Base-by-base conservation (phyloP, 1,140 invertebrate genomes). In the Magallana gigas region DNA sequence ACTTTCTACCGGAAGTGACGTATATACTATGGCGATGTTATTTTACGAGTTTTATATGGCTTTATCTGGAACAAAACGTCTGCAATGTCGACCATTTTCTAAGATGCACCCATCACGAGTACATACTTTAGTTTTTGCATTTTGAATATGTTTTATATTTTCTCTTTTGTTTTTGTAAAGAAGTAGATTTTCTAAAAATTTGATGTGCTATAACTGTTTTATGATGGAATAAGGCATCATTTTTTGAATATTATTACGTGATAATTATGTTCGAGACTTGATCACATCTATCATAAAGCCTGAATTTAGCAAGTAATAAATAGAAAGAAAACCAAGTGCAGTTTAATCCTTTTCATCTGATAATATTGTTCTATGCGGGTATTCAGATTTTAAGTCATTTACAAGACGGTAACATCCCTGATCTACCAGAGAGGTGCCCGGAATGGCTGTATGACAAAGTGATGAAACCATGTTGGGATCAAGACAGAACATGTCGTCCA, bases 21-120 rank as follows among this genome's bases (percentile, higher is more conserved):
- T 85, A 18, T 85, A 85, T 56, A 85, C 64, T 29, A 8, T 85
- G 64, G 84, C 84, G 11, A 85, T 85, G 84, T 18, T 71, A 1
- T 56, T 85, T 18, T 71, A 56, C 68, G 36, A 85, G 62, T 85
- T 71, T n/a, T 85, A 57, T 56, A 57, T 71, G 64, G 64, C 64
- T 1, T 11, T 71, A 18, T 71, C 64, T 48, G 23, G 36, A 14
- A 29, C 36, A 16, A 12, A 29, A 14, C 16, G 11, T 14, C 7
- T 60, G 9, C 58, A 84, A 36, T 48, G 23, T 36, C 6, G 36
- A 48, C 59, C 83, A 8, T 71, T 71, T 71, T 71, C 23, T 18
- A 23, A 71, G 18, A 71, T 23, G 29, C 64, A 71, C 18, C 18
- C 18, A 29, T 71, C 64, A 23, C 64, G 29, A 8, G 64, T 71